Conservation (phyloP, 2,888 invertebrate species). For the Lasioglossum figueresi region DNA sequence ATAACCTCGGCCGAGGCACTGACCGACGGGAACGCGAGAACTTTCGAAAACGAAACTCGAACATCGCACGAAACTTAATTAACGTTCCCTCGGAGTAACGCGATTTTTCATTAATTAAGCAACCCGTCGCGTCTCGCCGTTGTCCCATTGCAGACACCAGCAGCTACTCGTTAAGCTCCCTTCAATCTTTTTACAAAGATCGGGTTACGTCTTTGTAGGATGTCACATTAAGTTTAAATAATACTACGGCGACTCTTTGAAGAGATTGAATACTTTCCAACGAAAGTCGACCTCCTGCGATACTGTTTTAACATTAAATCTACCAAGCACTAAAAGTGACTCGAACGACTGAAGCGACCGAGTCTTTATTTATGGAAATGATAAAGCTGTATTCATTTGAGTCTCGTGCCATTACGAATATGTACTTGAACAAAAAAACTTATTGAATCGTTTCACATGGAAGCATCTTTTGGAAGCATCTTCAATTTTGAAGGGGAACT, state of each 20-base stretch:
- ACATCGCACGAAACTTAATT: constrained; percentile 30
- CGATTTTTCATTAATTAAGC: constrained; percentile 28
- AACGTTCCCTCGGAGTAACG: constrained; percentile 24
- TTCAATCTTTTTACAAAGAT: constrained; percentile 10
- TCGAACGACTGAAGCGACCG: too few relatives aligned
- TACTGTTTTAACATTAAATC: background rate
- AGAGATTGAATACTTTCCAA: background rate
- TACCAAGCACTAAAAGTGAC: too few relatives aligned
- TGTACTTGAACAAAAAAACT: too few relatives aligned
- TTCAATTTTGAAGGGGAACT: background rate
- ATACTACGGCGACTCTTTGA: background rate
- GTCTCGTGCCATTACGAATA: too few relatives aligned
- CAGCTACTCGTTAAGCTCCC: constrained; percentile 7
- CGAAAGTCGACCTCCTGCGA: background rate
- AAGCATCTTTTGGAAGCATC: too few relatives aligned
- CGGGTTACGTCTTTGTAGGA: constrained; percentile 3
- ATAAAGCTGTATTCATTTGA: background rate
- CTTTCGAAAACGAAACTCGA: constrained; percentile 17
- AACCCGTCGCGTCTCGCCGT: background rate
- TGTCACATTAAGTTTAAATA: background rate
- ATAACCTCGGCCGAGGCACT: background rate
- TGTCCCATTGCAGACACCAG: background rate
- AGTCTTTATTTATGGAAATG: background rate
- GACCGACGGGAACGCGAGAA: background rate
- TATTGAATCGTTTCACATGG: too few relatives aligned